A percentile compares a stretch with the other conserved stretches of the same genome.
These are phyloP conservation scores for Xanthia togata DNA, from an alignment of 2,888 invertebrate genomes.

Conservation along the genomic window DNA sequence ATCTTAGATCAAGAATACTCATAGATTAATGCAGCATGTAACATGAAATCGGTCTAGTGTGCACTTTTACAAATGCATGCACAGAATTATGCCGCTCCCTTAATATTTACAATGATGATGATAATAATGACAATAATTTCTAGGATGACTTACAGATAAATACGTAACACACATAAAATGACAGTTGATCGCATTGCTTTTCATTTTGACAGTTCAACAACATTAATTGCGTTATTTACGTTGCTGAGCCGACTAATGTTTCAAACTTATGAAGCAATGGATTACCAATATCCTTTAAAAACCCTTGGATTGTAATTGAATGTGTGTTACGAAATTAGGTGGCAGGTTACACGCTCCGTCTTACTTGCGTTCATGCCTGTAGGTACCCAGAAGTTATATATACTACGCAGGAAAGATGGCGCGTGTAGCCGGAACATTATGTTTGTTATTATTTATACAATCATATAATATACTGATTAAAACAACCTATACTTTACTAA, in stretches of 20 bases:
- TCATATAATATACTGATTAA: background rate
- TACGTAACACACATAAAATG: too few relatives aligned
- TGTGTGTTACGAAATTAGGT: too few relatives aligned
- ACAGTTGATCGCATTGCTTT: too few relatives aligned
- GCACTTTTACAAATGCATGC: constrained; percentile 1
- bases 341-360: background rate
- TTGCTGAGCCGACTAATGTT: too few relatives aligned
- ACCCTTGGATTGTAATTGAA: too few relatives aligned
- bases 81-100: background rate
- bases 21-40: background rate
- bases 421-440: background rate
- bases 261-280: too few relatives aligned
- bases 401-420: background rate
- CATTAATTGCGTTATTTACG: too few relatives aligned
- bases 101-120: background rate
- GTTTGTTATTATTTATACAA: background rate
- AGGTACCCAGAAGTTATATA: background rate
- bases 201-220: too few relatives aligned
- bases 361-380: background rate
- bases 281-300: too few relatives aligned
- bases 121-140: background rate
- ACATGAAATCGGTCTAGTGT: background rate
- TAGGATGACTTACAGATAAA: background rate
- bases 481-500: background rate
- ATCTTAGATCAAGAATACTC: background rate